These are phyloP conservation scores for Eupeodes latifasciatus DNA, from an alignment of 2,888 invertebrate species.

Conservation along the genomic window DNA sequence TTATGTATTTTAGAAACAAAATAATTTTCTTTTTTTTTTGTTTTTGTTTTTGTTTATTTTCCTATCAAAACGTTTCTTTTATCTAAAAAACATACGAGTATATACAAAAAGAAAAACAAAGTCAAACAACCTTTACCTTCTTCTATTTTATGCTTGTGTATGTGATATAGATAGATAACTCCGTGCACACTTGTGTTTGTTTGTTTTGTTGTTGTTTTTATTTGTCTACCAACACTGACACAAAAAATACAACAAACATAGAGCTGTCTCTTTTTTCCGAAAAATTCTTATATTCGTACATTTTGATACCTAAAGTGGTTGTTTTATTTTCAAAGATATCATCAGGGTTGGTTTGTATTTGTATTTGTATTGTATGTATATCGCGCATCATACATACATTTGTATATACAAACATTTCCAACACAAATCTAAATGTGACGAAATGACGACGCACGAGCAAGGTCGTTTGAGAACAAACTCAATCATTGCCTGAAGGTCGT, in stretches of 20 bases:
- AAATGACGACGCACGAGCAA: conserved; percentile 80
- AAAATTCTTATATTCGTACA: conserved; percentile 48
- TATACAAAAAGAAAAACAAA: conserved; percentile 10
- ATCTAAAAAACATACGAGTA: conserved; percentile 17
- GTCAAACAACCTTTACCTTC: conserved; percentile 58
- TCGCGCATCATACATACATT: not conserved
- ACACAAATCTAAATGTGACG: conserved; percentile 43
- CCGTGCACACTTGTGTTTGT: conserved; percentile 29
- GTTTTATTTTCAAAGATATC: conserved; percentile 41
- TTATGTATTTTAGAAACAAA: conserved; percentile 42
- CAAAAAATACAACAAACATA: conserved; percentile 10
- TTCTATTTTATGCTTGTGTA: conserved; percentile 10
- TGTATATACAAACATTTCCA: not conserved
- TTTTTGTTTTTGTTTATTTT: conserved; percentile 14
- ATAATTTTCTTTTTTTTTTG: conserved; percentile 2
- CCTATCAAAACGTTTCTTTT: conserved; percentile 32
- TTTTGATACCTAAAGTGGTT: conserved; percentile 26
- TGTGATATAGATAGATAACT: not conserved
- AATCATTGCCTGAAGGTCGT: conserved; percentile 85
- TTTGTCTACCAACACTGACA: not conserved
- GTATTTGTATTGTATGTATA: conserved; percentile 27
- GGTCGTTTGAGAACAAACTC: conserved; percentile 85
- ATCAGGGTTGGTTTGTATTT: conserved; percentile 43
- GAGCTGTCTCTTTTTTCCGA: conserved; percentile 65
- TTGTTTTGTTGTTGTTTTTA: not conserved